phyloP scores from a whole-genome alignment of 2,888 invertebrate species.

The Epinotia nisella region DNA sequence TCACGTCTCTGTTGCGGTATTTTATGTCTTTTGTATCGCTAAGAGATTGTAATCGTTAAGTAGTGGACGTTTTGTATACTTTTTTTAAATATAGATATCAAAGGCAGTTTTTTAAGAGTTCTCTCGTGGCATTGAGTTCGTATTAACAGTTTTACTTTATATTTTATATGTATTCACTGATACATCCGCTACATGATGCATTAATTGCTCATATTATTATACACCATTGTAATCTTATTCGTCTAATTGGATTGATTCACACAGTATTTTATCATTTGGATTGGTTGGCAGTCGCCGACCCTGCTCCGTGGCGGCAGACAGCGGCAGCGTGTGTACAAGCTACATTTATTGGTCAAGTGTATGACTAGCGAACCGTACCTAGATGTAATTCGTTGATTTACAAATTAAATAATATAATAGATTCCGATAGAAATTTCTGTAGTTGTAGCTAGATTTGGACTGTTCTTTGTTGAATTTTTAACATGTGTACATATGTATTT shows the following conservation, averaged over 20 bases:
- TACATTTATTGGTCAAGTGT: conserved; percentile 25
- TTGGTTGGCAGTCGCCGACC: conserved; percentile 4
- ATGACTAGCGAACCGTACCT: conserved; percentile 38
- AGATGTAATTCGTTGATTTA: conserved; percentile 34
- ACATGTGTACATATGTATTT: conserved; percentile 75
- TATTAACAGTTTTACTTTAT: conserved; percentile 50
- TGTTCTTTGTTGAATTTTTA: conserved; percentile 71
- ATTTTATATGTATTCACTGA: conserved; percentile 45
- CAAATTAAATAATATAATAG: conserved; percentile 29
- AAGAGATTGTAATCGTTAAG: conserved; percentile 71
- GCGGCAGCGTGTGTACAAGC: conserved; percentile 16
- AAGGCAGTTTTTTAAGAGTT: conserved; percentile 71
- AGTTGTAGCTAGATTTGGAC: conserved; percentile 60
- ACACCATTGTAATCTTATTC: conserved; percentile 16
- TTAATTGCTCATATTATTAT: conserved; percentile 11
- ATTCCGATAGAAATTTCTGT: conserved; percentile 46
- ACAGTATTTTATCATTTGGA: conserved; percentile 24
- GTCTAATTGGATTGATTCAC: background rate
- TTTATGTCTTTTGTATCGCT: conserved; percentile 78
- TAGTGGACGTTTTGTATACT: conserved; percentile 82
- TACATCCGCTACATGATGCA: background rate
- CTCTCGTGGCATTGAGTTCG: conserved; percentile 81
- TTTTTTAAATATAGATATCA: conserved; percentile 72
- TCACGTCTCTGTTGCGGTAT: conserved; percentile 66
- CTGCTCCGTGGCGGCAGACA: conserved; percentile 1